Percentiles rank a stretch among this genome's conserved stretches.
Evolutionary conservation across 2,113 vertebrate species (phyloP).

Genomic region (Heterotilapia buettikoferi): DNA sequence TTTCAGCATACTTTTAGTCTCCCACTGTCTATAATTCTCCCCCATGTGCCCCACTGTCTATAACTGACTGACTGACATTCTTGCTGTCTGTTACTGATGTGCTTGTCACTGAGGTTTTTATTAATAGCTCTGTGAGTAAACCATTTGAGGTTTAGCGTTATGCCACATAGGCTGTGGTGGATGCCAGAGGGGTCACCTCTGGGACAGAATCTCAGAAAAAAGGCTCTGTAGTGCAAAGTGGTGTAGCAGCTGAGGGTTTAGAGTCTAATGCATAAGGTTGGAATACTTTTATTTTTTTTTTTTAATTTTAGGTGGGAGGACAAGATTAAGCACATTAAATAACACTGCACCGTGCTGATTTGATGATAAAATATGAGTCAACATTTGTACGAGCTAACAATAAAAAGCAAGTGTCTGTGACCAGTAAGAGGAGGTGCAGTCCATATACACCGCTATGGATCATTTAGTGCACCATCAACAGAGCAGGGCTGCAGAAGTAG

Average conservation of each 20-base stretch:
- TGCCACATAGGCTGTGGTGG: conserved; percentile 3
- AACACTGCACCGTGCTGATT: not conserved
- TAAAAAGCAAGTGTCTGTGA: conserved; percentile 64
- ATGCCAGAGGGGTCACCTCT: conserved; percentile 44
- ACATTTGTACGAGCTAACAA: conserved; percentile 36
- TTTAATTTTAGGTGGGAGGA: not conserved
- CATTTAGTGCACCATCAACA: conserved; percentile 58
- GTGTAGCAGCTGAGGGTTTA: conserved; percentile 23
- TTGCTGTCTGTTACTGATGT: not conserved
- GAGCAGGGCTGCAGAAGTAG: conserved; percentile 14
- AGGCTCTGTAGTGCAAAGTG: not conserved
- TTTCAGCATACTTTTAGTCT: conserved; percentile 25
- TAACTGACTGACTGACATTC: conserved; percentile 6
- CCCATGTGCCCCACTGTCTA: not conserved
- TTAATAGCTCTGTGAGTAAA: conserved; percentile 61
- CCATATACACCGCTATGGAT: conserved; percentile 57
- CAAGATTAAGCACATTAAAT: not conserved
- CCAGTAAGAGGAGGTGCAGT: conserved; percentile 38
- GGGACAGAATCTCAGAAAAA: conserved; percentile 18
- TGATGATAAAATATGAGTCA: conserved; percentile 8
- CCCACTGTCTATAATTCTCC: conserved; percentile 1
- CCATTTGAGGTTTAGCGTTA: conserved; percentile 57
- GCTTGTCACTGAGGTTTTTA: conserved; percentile 34
- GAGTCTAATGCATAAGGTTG: not conserved
- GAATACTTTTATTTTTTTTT: not conserved